phyloP scores from a whole-genome alignment of 2,113 vertebrate genomes.

The Dipodomys spectabilis region DNA sequence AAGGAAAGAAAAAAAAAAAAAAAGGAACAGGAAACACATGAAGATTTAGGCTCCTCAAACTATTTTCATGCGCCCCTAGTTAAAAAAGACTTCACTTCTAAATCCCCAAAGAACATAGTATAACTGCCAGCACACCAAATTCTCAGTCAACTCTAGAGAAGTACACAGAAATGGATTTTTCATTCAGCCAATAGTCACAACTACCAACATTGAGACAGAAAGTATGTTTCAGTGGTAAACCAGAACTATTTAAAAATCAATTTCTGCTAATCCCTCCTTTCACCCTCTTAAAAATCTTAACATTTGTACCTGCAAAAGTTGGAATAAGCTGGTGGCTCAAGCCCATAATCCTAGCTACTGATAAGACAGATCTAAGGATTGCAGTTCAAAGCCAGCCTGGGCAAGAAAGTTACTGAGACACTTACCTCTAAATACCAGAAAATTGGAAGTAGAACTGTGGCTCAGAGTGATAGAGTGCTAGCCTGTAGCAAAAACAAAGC shows the following conservation, averaged over 20 bases:
- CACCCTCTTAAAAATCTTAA: not conserved
- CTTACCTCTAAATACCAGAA: too few relatives aligned
- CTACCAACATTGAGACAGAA: not conserved
- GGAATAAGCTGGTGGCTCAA: not conserved
- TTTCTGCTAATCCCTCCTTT: not conserved
- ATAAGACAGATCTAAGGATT: too few relatives aligned
- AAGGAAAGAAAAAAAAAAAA: not conserved
- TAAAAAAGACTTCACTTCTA: conserved; percentile 13
- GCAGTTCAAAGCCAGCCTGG: too few relatives aligned
- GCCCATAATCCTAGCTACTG: too few relatives aligned
- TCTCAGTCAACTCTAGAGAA: not conserved
- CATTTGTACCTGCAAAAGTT: not conserved
- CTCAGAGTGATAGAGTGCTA: too few relatives aligned
- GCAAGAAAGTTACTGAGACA: too few relatives aligned
- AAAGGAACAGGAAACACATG: conserved; percentile 32
- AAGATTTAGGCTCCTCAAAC: not conserved
- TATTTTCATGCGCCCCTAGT: not conserved
- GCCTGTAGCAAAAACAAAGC: too few relatives aligned
- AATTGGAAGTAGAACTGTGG: too few relatives aligned
- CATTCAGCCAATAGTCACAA: not conserved
- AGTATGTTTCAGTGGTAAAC: not conserved
- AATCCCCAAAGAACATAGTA: not conserved
- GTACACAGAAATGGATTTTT: not conserved
- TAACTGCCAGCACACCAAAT: not conserved
- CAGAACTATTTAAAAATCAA: not conserved